phyloP scores from a whole-genome alignment of 2,797 vertebrate genomes.

The Anisognathus igniventris region DNA sequence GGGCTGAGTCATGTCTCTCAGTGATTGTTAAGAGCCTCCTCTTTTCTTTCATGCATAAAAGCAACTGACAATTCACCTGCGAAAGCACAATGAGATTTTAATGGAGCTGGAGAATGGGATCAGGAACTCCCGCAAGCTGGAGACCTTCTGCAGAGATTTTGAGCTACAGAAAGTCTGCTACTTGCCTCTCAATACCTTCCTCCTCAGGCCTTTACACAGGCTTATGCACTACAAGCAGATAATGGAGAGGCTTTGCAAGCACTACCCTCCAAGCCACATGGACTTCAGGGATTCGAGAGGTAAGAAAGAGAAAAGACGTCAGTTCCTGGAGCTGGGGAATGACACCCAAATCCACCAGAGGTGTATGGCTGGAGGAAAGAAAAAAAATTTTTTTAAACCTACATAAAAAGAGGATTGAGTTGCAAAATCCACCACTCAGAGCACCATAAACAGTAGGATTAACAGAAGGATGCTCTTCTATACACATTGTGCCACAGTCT shows the following conservation, averaged over 20 bases:
- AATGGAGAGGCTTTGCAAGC: constrained; percentile 93
- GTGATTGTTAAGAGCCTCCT: background rate
- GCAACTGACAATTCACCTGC: constrained; percentile 86
- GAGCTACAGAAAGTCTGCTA: constrained; percentile 98
- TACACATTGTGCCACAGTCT: background rate
- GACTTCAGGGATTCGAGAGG: constrained; percentile 96
- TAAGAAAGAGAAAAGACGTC: constrained; percentile 34
- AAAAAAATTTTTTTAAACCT: background rate
- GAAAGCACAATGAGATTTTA: constrained; percentile 88
- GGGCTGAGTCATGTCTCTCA: background rate
- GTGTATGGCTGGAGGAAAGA: background rate
- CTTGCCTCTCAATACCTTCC: constrained; percentile 92
- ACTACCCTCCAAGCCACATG: constrained; percentile 85
- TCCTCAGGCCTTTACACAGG: constrained; percentile 93
- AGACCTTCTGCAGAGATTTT: constrained; percentile 89
- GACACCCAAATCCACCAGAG: background rate
- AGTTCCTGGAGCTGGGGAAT: background rate
- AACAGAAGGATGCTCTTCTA: background rate
- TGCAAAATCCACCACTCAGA: background rate
- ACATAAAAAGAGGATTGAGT: background rate
- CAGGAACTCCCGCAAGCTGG: constrained; percentile 82
- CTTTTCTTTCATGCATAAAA: constrained; percentile 46
- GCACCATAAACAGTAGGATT: background rate
- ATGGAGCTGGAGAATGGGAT: constrained; percentile 86
- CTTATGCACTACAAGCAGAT: constrained; percentile 97